Evolutionary conservation across 2,888 invertebrate genomes (phyloP).

Genomic region (Galeopsomyia nigrocyanea): DNA sequence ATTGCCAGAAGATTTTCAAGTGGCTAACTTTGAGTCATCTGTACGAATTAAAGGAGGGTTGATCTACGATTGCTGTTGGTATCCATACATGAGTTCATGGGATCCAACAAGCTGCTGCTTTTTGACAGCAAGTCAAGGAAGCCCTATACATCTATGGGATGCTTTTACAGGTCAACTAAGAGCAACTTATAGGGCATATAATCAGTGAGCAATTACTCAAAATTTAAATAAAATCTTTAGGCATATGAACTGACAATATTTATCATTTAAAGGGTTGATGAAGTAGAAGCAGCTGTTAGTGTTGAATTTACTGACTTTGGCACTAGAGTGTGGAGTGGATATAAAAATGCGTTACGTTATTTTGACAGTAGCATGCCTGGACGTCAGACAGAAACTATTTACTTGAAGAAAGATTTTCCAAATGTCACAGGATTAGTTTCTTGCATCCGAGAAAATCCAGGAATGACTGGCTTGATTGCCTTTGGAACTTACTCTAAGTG

Average conservation of each 20-base stretch:
- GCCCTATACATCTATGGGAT: constrained; percentile 95
- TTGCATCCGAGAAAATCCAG: constrained; percentile 73
- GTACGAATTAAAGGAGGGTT: constrained; percentile 78
- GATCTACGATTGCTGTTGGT: constrained; percentile 94
- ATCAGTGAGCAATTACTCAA: constrained; percentile 68
- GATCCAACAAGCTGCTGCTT: constrained; percentile 87
- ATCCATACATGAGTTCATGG: constrained; percentile 87
- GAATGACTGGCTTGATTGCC: constrained; percentile 71
- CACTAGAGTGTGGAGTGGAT: constrained; percentile 87
- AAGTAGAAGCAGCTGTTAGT: constrained; percentile 87
- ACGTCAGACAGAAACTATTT: constrained; percentile 69
- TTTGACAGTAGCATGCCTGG: constrained; percentile 84
- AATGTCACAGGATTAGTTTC: constrained; percentile 71
- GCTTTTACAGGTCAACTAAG: constrained; percentile 87
- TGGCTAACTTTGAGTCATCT: constrained; percentile 70
- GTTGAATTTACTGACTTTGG: constrained; percentile 83
- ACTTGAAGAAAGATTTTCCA: constrained; percentile 68
- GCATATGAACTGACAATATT: constrained; percentile 50
- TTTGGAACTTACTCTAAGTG: constrained; percentile 74
- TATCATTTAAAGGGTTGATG: constrained; percentile 76
- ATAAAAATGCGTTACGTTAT: constrained; percentile 85
- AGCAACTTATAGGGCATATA: constrained; percentile 80
- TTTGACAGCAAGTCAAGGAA: constrained; percentile 85
- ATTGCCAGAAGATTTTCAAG: constrained; percentile 66
- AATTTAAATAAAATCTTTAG: neutral